Evolutionary conservation across 1,140 invertebrate genomes (phyloP).

Genomic region (Mya arenaria): DNA sequence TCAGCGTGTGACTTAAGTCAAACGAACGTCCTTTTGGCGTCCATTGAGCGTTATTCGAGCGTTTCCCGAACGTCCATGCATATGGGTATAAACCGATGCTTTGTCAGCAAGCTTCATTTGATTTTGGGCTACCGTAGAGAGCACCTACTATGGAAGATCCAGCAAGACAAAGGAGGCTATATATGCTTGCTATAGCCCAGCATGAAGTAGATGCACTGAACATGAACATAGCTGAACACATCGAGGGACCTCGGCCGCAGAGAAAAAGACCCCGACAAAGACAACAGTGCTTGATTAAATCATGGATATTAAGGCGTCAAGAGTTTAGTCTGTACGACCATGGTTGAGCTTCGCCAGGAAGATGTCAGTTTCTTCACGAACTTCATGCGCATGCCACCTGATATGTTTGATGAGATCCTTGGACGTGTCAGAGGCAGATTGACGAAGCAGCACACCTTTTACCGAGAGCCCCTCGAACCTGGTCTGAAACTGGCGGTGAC

Average conservation of each 20-base stretch:
- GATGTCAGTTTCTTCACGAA: too few species aligned
- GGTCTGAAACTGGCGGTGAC: slow-evolving; percentile 52
- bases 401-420: slow-evolving; percentile 37
- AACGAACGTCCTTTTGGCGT: not conserved
- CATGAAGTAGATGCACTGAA: slow-evolving; percentile 35
- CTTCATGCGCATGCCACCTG: slow-evolving; percentile 44
- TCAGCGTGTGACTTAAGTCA: slow-evolving; percentile 13
- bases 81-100: not conserved
- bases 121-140: slow-evolving; percentile 7
- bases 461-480: slow-evolving; percentile 42
- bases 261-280: slow-evolving; percentile 32
- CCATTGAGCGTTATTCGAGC: not conserved
- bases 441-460: slow-evolving; percentile 55
- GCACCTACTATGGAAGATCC: not conserved
- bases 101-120: not conserved
- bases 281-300: slow-evolving; percentile 30
- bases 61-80: not conserved
- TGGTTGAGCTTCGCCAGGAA: not conserved
- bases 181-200: slow-evolving; percentile 38
- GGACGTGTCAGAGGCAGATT: slow-evolving; percentile 37
- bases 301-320: slow-evolving; percentile 28
- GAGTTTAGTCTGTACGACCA: slow-evolving; percentile 28
- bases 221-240: slow-evolving; percentile 35
- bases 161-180: slow-evolving; percentile 20
- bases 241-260: slow-evolving; percentile 17